Evolutionary conservation across 2,797 vertebrate species (phyloP).

Genomic region (Sebastes steindachneri): DNA sequence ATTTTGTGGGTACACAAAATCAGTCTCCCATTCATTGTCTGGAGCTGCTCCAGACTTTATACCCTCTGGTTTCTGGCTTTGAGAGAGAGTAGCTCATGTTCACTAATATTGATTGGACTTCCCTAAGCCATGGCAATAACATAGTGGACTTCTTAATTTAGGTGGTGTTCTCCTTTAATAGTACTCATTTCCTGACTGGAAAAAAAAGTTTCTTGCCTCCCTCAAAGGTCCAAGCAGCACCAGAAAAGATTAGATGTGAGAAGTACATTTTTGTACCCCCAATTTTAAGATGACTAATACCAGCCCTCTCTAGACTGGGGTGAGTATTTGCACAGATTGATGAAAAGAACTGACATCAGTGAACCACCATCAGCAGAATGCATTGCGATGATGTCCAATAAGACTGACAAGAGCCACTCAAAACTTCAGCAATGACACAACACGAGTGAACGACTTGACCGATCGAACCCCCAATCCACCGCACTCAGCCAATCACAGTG

Average conservation of each 20-base stretch:
- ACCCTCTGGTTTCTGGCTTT: too few relatives aligned
- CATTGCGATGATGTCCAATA: neutral
- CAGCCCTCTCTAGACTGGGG: neutral
- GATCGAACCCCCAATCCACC: conserved; percentile 54
- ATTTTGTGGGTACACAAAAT: too few relatives aligned
- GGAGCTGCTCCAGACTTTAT: too few relatives aligned
- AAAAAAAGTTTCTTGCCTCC: neutral
- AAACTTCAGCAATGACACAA: conserved; percentile 14
- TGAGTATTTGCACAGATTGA: neutral
- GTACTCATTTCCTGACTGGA: neutral
- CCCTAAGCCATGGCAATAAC: too few relatives aligned
- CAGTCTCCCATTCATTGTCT: too few relatives aligned
- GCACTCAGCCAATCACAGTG: conserved; percentile 64
- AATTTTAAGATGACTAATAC: neutral
- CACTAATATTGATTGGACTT: too few relatives aligned
- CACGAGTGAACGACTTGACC: conserved; percentile 59
- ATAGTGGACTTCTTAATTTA: too few relatives aligned
- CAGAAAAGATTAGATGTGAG: neutral
- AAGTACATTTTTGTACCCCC: neutral
- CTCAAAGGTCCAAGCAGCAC: neutral
- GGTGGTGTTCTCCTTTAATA: too few relatives aligned
- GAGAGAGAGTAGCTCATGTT: too few relatives aligned
- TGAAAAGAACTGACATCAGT: conserved; percentile 11
- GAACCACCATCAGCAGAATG: conserved; percentile 10
- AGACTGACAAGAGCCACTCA: conserved; percentile 17